phyloP scores from a whole-genome alignment of 2,888 invertebrate genomes.

The Doris montereyensis region DNA sequence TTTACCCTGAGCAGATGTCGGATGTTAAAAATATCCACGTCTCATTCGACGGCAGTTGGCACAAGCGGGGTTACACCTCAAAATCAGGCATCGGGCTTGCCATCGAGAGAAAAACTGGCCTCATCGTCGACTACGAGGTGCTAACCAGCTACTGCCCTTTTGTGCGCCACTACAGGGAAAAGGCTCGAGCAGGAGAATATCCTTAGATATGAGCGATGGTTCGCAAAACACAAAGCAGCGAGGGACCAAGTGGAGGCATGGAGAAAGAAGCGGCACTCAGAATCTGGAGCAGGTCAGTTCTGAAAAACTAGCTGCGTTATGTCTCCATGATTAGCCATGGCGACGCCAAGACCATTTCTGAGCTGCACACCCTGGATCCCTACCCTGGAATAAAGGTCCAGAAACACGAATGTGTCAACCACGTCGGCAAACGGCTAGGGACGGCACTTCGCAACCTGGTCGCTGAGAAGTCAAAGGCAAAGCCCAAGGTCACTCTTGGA shows the following conservation, averaged over 20 bases:
- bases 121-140: constrained; percentile 9
- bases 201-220: background rate
- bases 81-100: constrained; percentile 19
- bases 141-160: background rate
- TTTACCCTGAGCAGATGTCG: constrained; percentile 12
- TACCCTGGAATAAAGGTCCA: background rate
- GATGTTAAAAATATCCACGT: constrained; percentile 17
- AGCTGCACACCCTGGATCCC: background rate
- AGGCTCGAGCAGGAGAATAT: background rate
- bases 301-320: constrained; percentile 10
- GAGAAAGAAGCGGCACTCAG: constrained; percentile 13
- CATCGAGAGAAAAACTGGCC: constrained; percentile 18
- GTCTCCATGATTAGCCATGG: constrained; percentile 22
- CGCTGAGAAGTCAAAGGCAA: background rate
- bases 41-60: constrained; percentile 26
- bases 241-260: constrained; percentile 20
- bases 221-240: background rate
- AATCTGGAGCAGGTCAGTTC: constrained; percentile 8
- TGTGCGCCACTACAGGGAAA: constrained; percentile 5
- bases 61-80: constrained; percentile 23
- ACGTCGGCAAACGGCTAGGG: constrained; percentile 31
- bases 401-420: constrained; percentile 31
- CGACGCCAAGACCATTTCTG: constrained; percentile 32
- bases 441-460: constrained; percentile 11
- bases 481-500: constrained; percentile 25